These are phyloP conservation scores for Gallinago undulata DNA, from an alignment of 2,113 vertebrate species.

Conservation along the genomic window DNA sequence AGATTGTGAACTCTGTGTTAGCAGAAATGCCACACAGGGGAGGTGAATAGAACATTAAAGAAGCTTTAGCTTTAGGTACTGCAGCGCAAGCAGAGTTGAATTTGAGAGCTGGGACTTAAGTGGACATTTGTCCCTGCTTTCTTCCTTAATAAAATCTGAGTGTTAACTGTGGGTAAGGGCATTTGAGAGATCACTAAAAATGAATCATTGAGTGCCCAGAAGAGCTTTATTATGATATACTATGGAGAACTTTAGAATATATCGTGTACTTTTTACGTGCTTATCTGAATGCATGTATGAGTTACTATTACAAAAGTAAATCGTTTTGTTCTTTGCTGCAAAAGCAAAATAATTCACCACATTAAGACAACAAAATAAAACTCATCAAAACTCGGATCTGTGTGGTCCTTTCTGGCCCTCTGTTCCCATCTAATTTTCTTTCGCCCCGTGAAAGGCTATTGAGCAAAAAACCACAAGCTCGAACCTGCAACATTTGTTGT, in stretches of 20 bases:
- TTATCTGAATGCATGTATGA: conserved; percentile 26
- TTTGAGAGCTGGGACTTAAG: conserved; percentile 80
- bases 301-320: conserved; percentile 27
- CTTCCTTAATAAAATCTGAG: conserved; percentile 80
- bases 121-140: conserved; percentile 81
- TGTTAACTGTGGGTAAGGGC: conserved; percentile 80
- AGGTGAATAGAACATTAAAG: conserved; percentile 76
- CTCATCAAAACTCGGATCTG: conserved; percentile 19
- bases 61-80: conserved; percentile 77
- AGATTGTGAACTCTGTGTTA: conserved; percentile 79
- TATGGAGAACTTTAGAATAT: conserved; percentile 70
- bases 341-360: conserved; percentile 45
- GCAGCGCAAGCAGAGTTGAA: conserved; percentile 74
- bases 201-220: conserved; percentile 78
- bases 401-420: background rate
- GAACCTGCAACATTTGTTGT: background rate
- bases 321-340: conserved; percentile 41
- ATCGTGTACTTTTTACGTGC: conserved; percentile 35
- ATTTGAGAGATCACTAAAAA: conserved; percentile 81
- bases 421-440: conserved; percentile 23
- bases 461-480: background rate
- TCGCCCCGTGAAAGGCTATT: background rate
- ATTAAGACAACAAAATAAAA: conserved; percentile 48
- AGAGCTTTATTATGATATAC: conserved; percentile 78
- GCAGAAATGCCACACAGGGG: conserved; percentile 79